Base-by-base conservation (phyloP, 1,140 invertebrate species). In the Uloborus diversus region DNA sequence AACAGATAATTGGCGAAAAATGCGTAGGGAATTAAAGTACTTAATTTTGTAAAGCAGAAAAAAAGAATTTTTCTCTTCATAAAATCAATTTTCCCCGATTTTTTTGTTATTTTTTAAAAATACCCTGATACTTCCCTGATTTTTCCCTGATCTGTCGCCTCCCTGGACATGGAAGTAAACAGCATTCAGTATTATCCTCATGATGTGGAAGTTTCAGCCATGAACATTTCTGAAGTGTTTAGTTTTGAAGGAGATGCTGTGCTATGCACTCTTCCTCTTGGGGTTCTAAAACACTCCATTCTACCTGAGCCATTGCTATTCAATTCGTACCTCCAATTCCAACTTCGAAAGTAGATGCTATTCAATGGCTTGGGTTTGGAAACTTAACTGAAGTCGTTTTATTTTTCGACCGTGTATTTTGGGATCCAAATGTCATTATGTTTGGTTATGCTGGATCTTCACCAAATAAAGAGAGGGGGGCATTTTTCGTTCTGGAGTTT, bases 401-500 rank as follows among this genome's bases (percentile, higher is more conserved):
- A 33, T 98, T 96, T 87, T 99, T 99, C 87, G 97, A 99, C 85
- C 90, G 94, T 57, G 94, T 96, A 51, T 99, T 99, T 87, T 99
- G 97, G 97, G 97, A 99, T 86, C 94, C 94, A 1, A 94, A 93
- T 85, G 92, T 94, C 20, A 98, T 98, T 88, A 89, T 99, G 33
- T 99, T 99, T 88, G 97, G 97, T 28, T 96, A 98, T 87, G 96
- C 99, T 66, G 96, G 96, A 11, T 96, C 93, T 81, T 98, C 96
- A 3, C 98, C 96, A 1, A n/a, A 94, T 95, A 13, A 96, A 94
- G 85, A 89, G 96, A 85, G 91, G 92, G 5, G 97, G 99, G 89
- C 90, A 99, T 57, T 99, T 99, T 88, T 90, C 99, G 17, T 99
- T 99, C 88, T 99, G 96, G 96, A 98, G 97, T 87, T 89, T 98